Conservation (phyloP, 2,113 vertebrate genomes). For the Chionomys nivalis region DNA sequence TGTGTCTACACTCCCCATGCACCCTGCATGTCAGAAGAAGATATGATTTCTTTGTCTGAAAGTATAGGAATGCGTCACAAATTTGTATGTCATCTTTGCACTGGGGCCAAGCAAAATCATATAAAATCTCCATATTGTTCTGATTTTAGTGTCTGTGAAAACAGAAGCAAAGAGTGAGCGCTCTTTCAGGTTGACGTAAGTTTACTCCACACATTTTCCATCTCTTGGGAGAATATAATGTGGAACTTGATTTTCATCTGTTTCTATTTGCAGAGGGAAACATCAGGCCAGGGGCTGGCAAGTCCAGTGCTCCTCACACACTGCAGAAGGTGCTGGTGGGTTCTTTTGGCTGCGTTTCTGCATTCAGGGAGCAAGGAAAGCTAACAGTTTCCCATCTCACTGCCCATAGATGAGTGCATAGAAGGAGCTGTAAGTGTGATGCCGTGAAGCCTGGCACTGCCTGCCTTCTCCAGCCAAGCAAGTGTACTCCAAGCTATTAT, state of each 20-base stretch:
- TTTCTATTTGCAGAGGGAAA: background rate
- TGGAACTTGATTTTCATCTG: background rate
- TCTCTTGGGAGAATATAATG: background rate
- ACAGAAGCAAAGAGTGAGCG: background rate
- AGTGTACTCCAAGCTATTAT: background rate
- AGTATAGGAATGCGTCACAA: background rate
- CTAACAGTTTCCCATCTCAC: accelerated
- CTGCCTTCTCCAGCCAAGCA: background rate
- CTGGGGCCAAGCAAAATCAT: too few species aligned
- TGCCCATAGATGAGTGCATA: background rate
- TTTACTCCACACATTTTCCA: background rate
- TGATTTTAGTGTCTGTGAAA: background rate
- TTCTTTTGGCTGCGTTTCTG: background rate
- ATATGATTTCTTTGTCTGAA: background rate
- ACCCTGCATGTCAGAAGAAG: background rate
- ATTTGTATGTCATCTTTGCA: background rate
- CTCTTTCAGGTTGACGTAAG: background rate
- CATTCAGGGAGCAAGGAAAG: background rate
- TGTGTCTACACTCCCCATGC: background rate
- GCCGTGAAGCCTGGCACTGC: accelerated
- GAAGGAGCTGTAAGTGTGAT: background rate
- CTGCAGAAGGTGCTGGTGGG: background rate
- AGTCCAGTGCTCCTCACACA: background rate
- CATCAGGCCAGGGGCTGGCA: background rate
- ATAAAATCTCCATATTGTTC: background rate